phyloP scores from a whole-genome alignment of 2,888 invertebrate genomes.

The Unio delphinus region DNA sequence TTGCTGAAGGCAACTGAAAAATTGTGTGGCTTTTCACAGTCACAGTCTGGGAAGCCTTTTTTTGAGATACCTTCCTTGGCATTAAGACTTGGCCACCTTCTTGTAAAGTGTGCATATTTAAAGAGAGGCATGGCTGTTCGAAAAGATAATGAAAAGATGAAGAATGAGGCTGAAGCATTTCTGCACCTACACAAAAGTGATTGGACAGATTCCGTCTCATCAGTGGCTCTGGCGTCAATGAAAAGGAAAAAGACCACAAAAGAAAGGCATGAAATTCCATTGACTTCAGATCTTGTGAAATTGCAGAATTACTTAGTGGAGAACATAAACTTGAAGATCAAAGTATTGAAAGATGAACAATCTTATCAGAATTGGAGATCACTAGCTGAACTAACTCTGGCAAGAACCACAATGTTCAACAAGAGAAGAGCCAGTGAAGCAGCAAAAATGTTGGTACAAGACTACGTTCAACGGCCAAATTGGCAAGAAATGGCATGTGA shows the following conservation, averaged over 20 bases:
- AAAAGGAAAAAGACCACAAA: not conserved
- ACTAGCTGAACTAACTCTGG: not conserved
- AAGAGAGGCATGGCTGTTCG: not conserved
- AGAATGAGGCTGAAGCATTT: slow-evolving; percentile 1
- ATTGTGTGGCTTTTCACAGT: too few species aligned
- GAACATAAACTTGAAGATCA: too few species aligned
- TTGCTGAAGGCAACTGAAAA: not conserved
- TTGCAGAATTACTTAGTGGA: not conserved
- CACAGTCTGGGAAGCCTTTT: not conserved
- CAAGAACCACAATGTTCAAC: not conserved
- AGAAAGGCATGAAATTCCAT: not conserved
- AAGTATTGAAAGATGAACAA: too few species aligned
- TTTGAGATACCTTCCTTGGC: slow-evolving; percentile 4
- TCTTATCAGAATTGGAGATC: not conserved
- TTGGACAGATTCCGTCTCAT: not conserved
- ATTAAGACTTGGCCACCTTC: slow-evolving; percentile 6
- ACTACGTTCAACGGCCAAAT: not conserved
- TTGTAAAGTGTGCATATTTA: slow-evolving; percentile 1
- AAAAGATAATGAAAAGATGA: not conserved
- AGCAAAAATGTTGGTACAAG: slow-evolving; percentile 1
- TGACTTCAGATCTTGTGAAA: slow-evolving; percentile 2
- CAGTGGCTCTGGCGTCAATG: not conserved
- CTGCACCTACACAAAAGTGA: not conserved
- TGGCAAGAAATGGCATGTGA: too few species aligned
- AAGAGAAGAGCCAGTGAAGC: slow-evolving; percentile 1